phyloP scores from a whole-genome alignment of 1,140 invertebrate species.

The Bombus balteatus region DNA sequence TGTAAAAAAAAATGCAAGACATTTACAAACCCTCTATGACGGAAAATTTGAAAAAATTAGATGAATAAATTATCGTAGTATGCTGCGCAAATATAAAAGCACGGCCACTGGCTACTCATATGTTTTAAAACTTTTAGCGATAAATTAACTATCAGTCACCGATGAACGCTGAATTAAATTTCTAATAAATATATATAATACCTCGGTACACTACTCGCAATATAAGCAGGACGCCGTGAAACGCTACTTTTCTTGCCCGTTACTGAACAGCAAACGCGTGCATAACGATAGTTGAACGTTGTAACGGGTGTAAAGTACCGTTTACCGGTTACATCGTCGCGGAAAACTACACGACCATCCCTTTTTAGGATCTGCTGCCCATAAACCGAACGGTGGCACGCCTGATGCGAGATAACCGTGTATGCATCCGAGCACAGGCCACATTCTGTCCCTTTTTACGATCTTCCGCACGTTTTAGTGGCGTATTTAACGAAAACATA shows the following conservation, averaged over 20 bases:
- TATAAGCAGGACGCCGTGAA: background rate
- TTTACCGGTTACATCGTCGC: conserved; percentile 10
- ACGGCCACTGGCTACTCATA: too few species aligned
- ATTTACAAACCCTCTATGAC: too few species aligned
- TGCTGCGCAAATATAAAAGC: too few species aligned
- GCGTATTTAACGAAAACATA: conserved; percentile 26
- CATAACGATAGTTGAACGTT: background rate
- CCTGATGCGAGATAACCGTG: conserved; percentile 36
- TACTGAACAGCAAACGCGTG: background rate
- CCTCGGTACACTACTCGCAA: background rate
- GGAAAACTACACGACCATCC: conserved; percentile 24
- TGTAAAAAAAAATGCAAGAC: too few species aligned
- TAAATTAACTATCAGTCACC: background rate
- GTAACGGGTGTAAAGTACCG: background rate
- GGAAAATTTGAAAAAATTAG: too few species aligned
- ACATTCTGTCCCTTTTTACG: conserved; percentile 19
- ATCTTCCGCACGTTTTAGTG: conserved; percentile 24
- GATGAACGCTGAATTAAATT: background rate
- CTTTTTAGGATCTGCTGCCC: conserved; percentile 24
- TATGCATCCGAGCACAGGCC: background rate
- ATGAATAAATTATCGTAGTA: too few species aligned
- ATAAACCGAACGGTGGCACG: conserved; percentile 12
- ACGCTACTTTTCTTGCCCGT: background rate
- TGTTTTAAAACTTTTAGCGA: too few species aligned
- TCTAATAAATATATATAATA: background rate